These are phyloP conservation scores for Drosophila merina DNA, from an alignment of 2,888 invertebrate genomes.

Conservation along the genomic window DNA sequence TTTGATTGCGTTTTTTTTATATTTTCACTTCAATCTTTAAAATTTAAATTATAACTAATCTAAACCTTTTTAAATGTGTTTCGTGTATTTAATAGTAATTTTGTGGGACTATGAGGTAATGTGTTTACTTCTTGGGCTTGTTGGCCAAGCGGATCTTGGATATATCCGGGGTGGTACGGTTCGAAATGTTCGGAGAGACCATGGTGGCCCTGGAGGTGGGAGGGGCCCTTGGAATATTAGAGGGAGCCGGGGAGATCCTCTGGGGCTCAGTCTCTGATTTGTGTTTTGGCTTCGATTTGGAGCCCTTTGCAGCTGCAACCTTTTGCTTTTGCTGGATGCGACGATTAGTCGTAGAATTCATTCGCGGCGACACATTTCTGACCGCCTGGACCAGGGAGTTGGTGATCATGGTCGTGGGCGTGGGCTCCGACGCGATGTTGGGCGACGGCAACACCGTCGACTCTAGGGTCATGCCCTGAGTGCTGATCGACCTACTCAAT, in stretches of 20 bases:
- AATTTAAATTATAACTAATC: background rate
- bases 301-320: background rate
- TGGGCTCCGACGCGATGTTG: constrained; percentile 7
- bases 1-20: background rate
- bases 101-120: background rate
- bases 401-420: background rate
- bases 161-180: background rate
- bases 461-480: constrained; percentile 20
- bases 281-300: background rate
- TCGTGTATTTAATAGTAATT: background rate
- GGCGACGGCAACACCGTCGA: constrained; percentile 24
- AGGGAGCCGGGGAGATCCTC: background rate
- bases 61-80: background rate
- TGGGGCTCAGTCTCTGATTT: background rate
- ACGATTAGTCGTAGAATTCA: background rate
- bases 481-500: constrained; percentile 61
- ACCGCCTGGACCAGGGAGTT: constrained; percentile 1
- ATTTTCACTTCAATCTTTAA: background rate
- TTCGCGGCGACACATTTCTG: background rate
- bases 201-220: constrained; percentile 38
- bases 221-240: constrained; percentile 32
- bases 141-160: constrained; percentile 27
- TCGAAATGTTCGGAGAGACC: constrained; percentile 1
- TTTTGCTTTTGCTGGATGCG: background rate
- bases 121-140: constrained; percentile 41